Conservation (phyloP, 2,888 invertebrate species). For the Megastigmus dorsalis region DNA sequence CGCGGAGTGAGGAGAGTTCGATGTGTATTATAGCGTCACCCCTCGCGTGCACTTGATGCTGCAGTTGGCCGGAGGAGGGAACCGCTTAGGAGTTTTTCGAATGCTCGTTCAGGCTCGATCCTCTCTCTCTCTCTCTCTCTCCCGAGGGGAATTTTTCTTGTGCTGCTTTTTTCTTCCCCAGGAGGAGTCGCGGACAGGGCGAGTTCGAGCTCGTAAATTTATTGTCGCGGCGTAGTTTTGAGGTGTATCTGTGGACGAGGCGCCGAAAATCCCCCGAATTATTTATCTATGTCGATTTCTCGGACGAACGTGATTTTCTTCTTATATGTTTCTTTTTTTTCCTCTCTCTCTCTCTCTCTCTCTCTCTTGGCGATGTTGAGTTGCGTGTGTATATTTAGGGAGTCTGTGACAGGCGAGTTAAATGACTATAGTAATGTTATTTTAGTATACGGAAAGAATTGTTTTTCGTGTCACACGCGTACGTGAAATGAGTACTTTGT, state of each 20-base stretch:
- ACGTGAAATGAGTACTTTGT: too few relatives aligned
- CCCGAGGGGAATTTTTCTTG: too few relatives aligned
- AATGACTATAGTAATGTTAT: too few relatives aligned
- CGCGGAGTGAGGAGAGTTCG: too few relatives aligned
- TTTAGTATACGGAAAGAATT: neutral
- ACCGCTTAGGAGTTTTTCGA: slow-evolving; percentile 19
- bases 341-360: too few relatives aligned
- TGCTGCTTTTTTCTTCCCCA: neutral
- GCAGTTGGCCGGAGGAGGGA: neutral
- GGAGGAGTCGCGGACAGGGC: slow-evolving; percentile 13
- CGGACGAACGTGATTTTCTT: neutral
- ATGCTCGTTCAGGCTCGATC: neutral
- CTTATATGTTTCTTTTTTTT: too few relatives aligned
- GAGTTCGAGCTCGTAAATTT: slow-evolving; percentile 16
- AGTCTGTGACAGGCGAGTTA: too few relatives aligned
- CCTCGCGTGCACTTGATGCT: slow-evolving; percentile 34
- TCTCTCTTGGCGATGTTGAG: too few relatives aligned
- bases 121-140: slow-evolving; percentile 12
- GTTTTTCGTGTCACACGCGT: too few relatives aligned
- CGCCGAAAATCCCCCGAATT: slow-evolving; percentile 11
- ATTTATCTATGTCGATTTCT: slow-evolving; percentile 11
- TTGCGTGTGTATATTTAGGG: too few relatives aligned
- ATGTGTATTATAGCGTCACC: too few relatives aligned
- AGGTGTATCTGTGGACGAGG: slow-evolving; percentile 5
- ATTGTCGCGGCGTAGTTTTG: slow-evolving; percentile 11